Evolutionary conservation across 2,888 invertebrate genomes (phyloP).

Genomic region (Thalpophila matura): DNA sequence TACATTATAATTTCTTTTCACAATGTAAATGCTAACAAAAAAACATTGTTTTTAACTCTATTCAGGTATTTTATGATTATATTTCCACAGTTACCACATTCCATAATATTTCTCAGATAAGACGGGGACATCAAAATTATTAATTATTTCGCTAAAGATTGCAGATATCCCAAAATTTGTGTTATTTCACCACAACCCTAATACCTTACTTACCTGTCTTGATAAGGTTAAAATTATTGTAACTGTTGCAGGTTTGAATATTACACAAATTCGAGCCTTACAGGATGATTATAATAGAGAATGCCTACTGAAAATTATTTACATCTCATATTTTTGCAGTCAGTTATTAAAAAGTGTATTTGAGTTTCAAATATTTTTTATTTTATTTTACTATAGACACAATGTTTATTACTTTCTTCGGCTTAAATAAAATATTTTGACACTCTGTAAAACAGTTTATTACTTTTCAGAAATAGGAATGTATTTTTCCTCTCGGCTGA

Average conservation of each 20-base stretch:
- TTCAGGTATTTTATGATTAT: background rate
- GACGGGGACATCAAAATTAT: conserved; percentile 15
- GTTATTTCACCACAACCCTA: conserved; percentile 19
- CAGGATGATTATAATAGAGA: conserved; percentile 9
- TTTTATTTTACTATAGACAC: no score
- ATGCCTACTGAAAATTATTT: background rate
- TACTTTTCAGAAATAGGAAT: no score
- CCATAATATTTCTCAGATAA: conserved; percentile 20
- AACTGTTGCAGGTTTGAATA: background rate
- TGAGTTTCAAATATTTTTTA: no score
- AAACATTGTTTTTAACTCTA: background rate
- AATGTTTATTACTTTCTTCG: no score
- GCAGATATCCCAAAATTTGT: conserved; percentile 29
- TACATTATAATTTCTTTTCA: background rate
- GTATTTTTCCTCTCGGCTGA: no score
- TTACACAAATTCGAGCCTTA: background rate
- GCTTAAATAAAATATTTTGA: no score
- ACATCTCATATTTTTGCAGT: background rate
- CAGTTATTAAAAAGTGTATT: no score
- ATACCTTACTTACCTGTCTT: conserved; percentile 26
- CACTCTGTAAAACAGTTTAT: no score
- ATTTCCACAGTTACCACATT: conserved; percentile 25
- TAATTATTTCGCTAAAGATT: conserved; percentile 31
- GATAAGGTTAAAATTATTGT: conserved; percentile 44
- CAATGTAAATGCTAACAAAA: background rate